Evolutionary conservation across 2,888 invertebrate genomes (phyloP).

Genomic region (Spatulosminthurus flaviceps): DNA sequence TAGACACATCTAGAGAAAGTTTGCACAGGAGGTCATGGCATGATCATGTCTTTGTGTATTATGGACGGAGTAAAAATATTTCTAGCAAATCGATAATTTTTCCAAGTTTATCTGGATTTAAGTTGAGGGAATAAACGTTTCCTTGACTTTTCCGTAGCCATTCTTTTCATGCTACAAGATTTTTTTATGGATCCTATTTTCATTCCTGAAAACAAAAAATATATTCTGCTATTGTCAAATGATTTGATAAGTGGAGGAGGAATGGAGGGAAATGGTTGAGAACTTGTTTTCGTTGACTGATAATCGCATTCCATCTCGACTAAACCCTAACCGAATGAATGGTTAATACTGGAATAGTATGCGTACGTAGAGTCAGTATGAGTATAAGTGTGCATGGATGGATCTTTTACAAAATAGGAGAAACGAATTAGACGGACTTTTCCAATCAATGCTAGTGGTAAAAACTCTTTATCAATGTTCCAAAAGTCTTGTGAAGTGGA

Average conservation of each 20-base stretch:
- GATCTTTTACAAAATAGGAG: not conserved
- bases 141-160: not conserved
- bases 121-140: not conserved
- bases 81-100: not conserved
- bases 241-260: no score
- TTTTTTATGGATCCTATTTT: no score
- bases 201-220: no score
- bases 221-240: no score
- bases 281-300: no score
- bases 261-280: no score
- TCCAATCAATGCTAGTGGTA: not conserved
- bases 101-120: not conserved
- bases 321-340: not conserved
- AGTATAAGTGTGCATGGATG: not conserved
- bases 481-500: not conserved
- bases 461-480: constrained; percentile 4
- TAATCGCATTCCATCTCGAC: no score
- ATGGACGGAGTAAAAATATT: not conserved
- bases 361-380: not conserved
- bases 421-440: constrained; percentile 6
- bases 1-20: not conserved
- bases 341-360: not conserved
- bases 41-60: not conserved
- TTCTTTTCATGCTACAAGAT: no score
- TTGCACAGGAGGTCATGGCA: not conserved